These are phyloP conservation scores for Notoglanidium macrostoma DNA, from an alignment of 2,797 vertebrate species.

Conservation along the genomic window DNA sequence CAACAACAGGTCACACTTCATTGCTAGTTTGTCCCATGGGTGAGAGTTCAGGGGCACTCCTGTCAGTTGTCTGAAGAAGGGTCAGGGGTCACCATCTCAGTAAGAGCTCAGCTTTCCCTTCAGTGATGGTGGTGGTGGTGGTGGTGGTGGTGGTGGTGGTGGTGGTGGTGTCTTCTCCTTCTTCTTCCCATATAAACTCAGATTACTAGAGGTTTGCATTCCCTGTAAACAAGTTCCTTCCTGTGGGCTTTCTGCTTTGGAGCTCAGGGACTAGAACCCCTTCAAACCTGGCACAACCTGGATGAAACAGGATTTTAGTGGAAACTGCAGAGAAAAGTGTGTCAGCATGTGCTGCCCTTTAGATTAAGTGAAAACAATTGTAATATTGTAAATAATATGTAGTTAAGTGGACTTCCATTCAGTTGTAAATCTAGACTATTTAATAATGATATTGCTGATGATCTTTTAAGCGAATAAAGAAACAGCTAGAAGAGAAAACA, in stretches of 20 bases:
- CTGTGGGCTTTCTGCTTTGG: conserved; percentile 43
- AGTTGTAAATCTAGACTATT: neutral
- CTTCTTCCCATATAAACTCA: conserved; percentile 49
- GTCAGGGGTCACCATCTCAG: conserved; percentile 72
- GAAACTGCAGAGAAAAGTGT: neutral
- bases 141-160: conserved; percentile 59
- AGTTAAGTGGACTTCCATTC: neutral
- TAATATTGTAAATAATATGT: neutral
- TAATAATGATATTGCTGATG: neutral
- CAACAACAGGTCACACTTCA: conserved; percentile 70
- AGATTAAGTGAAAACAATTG: neutral
- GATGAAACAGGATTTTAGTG: neutral
- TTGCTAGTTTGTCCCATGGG: conserved; percentile 66
- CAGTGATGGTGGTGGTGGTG: conserved; percentile 55
- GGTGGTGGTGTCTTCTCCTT: conserved; percentile 40
- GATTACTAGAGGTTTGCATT: conserved; percentile 47
- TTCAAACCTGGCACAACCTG: neutral
- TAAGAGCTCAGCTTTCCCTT: conserved; percentile 68
- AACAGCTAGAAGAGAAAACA: neutral
- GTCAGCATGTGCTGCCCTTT: neutral
- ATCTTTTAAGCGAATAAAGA: neutral
- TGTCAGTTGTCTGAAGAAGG: conserved; percentile 72
- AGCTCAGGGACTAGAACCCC: conserved; percentile 26
- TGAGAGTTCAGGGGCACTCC: conserved; percentile 72
- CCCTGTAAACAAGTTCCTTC: conserved; percentile 49